Base-by-base conservation (phyloP, 2,113 vertebrate genomes). In the Euleptes europaea region DNA sequence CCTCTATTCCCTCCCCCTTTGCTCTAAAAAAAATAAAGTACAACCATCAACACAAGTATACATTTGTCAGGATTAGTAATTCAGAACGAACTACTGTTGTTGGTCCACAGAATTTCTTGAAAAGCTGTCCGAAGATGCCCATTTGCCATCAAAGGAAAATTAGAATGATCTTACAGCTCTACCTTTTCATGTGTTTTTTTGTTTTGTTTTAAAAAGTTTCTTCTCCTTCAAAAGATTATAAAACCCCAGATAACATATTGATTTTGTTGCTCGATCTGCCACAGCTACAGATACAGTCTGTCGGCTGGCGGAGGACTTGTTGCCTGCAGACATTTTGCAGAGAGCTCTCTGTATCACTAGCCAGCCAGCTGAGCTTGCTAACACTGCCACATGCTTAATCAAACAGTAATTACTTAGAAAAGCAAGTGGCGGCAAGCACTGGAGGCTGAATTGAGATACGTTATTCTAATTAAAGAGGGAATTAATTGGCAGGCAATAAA, bases 321-420 rank as follows among this genome's bases (percentile, higher is more conserved):
- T 95, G 91, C 93, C 91, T 84, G 67, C 85, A 96, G 93, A 96
- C 88, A 95, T 96, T 96, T 83, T 88, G 86, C 88, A 95, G 95
- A 93, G 96, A 94, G 90, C 89, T 93, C 89, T 93, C 80, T 94
- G 88, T 91, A 97, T 95, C 92, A 75, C 93, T 95, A 95, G 84
- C 90, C 90, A 89, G 87, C 80, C 85, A 95, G 84, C 84, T 47
- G 38, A 92, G 90, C 90, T 91, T 92, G 95, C 95, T 95, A 95
- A 94, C 91, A 96, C 90, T 92, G 91, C 89, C 84, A 89, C 92
- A 94, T 95, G 93, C 93, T 95, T 96, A 95, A 97, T 96, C 90
- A 94, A 97, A 97, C 86, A 97, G 93, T 93, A 97, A 96, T 78
- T 96, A 95, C 85, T 91, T 95, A 96, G 40, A 95, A 96, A 96